Conservation (phyloP, 2,888 invertebrate species). For the Leucania comma region DNA sequence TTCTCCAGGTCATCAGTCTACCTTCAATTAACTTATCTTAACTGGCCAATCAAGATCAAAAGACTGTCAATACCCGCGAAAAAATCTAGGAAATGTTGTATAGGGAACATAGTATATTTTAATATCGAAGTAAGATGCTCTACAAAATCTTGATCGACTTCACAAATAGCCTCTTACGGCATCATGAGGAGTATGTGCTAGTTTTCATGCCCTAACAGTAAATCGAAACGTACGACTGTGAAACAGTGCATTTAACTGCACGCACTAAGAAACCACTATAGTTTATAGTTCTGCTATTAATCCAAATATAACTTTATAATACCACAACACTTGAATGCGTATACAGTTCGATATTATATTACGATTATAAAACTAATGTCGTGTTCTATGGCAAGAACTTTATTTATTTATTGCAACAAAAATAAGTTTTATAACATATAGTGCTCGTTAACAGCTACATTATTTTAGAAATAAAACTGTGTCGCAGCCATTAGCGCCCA, state of each 20-base stretch:
- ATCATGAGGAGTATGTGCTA: constrained; percentile 6
- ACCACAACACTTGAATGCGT: background rate
- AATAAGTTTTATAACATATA: no score
- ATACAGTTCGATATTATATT: background rate
- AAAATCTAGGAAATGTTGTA: no score
- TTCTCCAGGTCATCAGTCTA: no score
- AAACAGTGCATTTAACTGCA: constrained; percentile 35
- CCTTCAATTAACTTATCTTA: no score
- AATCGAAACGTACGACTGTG: constrained; percentile 1
- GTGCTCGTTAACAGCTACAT: no score
- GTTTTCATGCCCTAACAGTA: constrained; percentile 15
- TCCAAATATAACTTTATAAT: constrained; percentile 3
- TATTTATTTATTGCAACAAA: no score
- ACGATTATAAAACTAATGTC: background rate
- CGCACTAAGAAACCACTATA: background rate
- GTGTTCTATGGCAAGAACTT: background rate
- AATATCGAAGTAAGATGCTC: background rate
- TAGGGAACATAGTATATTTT: background rate
- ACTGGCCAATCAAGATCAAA: background rate
- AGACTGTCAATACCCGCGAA: no score
- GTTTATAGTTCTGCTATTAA: background rate
- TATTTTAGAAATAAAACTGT: no score
- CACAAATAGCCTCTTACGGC: constrained; percentile 1
- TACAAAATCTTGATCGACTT: constrained; percentile 14
- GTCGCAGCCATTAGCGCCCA: no score